A percentile compares a stretch with the other conserved stretches of the same genome.
Evolutionary conservation across 2,113 vertebrate genomes (phyloP).

Genomic region (Plecturocebus donacophilus): DNA sequence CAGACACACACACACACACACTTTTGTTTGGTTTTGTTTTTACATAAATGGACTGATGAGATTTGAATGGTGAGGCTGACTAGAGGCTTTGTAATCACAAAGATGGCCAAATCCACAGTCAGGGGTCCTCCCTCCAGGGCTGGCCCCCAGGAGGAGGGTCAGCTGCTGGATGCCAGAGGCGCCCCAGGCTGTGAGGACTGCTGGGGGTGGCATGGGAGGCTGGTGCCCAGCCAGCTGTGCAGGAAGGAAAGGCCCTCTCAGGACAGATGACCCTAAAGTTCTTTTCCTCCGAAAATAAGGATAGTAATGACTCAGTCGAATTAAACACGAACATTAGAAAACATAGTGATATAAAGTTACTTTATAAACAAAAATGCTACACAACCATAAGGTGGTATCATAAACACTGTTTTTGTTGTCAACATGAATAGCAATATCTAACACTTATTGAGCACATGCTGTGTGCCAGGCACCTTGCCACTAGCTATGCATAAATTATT

Average conservation of each 20-base stretch:
- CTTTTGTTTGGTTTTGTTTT: neutral
- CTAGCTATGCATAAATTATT: neutral
- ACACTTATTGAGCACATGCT: neutral
- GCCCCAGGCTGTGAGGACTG: neutral
- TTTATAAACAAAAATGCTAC: neutral
- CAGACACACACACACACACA: neutral
- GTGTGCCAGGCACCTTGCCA: neutral
- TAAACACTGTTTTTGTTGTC: neutral
- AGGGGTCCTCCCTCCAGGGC: neutral
- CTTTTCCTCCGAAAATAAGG: neutral
- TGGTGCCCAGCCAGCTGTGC: neutral
- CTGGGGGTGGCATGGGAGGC: neutral
- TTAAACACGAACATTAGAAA: neutral
- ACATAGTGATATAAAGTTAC: neutral
- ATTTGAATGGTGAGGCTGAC: neutral
- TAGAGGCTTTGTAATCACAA: neutral
- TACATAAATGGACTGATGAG: neutral
- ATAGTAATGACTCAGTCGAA: neutral
- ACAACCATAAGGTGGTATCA: neutral
- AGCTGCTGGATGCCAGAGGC: neutral
- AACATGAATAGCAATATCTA: neutral
- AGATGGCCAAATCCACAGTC: neutral
- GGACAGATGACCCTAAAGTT: neutral
- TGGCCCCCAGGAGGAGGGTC: neutral
- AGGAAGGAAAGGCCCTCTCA: neutral